Conservation (phyloP, 2,888 invertebrate genomes). For the Rhodophaea formosa region DNA sequence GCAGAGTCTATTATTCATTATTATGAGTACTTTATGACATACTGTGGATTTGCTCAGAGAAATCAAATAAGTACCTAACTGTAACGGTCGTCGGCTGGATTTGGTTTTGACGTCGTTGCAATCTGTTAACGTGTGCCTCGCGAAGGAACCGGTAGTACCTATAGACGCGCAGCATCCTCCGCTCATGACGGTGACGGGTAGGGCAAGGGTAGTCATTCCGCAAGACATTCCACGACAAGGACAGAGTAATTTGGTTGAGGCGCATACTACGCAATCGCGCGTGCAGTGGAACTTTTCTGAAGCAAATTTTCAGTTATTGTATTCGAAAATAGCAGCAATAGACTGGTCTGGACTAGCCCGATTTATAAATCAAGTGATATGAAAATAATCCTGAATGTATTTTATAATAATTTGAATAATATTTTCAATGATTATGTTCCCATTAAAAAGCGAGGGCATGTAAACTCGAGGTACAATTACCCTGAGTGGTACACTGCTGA, state of each 20-base stretch:
- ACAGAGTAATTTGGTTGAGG: background rate
- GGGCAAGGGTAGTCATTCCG: background rate
- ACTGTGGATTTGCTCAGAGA: background rate
- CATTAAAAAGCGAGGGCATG: constrained; percentile 22
- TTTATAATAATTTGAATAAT: constrained; percentile 23
- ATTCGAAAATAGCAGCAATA: too few relatives aligned
- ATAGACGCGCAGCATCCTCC: too few relatives aligned
- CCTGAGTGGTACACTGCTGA: constrained; percentile 28
- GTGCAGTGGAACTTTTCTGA: too few relatives aligned
- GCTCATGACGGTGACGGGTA: background rate
- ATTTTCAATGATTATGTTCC: constrained; percentile 23
- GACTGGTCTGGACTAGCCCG: too few relatives aligned
- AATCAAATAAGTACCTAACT: background rate
- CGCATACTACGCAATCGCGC: background rate
- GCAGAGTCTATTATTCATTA: too few relatives aligned
- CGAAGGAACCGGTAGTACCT: background rate
- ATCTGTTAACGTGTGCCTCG: background rate
- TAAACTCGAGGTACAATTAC: constrained; percentile 23
- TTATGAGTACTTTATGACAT: too few relatives aligned
- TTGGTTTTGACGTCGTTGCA: background rate
- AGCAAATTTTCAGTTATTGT: too few relatives aligned
- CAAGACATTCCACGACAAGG: background rate
- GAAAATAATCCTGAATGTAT: too few relatives aligned
- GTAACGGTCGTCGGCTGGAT: constrained; percentile 1
- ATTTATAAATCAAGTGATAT: too few relatives aligned